Base-by-base conservation (phyloP, 2,888 invertebrate genomes). In the Morpho helenor region DNA sequence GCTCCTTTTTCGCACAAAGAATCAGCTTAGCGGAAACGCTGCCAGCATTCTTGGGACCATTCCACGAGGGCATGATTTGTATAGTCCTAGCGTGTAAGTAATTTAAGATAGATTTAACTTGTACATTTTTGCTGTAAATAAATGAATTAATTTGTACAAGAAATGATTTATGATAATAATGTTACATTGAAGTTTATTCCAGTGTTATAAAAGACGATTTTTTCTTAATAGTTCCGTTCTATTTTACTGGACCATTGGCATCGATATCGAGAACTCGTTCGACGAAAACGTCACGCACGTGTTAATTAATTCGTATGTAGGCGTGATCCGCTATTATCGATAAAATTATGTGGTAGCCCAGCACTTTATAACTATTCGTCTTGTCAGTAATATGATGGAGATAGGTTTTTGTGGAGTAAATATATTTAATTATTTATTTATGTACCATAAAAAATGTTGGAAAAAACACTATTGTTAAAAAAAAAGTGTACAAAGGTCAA, bases 251-350 rank as follows among this genome's bases (percentile, higher is more conserved):
- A 82, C 74, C 81, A 74, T 82, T 82, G 80, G 82, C 82, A 81
- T 82, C 78, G 75, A 69, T 72, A 75, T 79, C 76, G 74, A 82
- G 76, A 87, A 87, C 87, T 75, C 72, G 85, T 86, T 83, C 72
- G 56, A 72, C 75, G 75, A 72, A 77, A 78, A 74, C 81, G 76
- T 80, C 78, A 73, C 68, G 67, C 70, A 80, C 73, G 82, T 87
- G 87, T 84, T 89, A 89, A 89, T 89, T 88, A 87, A 87, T 87
- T 84, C 84, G 70, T 76, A 80, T 76, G 87, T 87, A 79, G 88
- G 88, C 84, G 88, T 82, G 71, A 74, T 75, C 75, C 73, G 75
- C 81, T 77, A 85, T 85, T 84, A 85, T 85, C 82, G 84, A 86
- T 79, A 82, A 78, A 83, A 85, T 84, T 78, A 82, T 86, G 82